A percentile compares a stretch with the other conserved stretches of the same genome.
Evolutionary conservation across 2,888 invertebrate species (phyloP).

Genomic region (Sericinus montela): DNA sequence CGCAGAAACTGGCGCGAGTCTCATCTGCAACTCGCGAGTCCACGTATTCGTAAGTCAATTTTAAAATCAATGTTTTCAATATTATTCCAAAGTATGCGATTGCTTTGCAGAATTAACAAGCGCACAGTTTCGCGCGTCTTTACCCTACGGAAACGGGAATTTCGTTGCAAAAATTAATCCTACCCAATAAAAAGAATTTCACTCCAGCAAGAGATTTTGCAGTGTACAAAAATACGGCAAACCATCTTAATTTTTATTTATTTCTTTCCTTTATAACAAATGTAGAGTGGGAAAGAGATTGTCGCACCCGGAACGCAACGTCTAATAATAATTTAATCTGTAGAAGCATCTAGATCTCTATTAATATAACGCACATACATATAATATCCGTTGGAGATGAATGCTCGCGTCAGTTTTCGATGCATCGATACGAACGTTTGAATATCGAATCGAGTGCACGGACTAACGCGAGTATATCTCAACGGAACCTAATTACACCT

Average conservation of each 20-base stretch:
- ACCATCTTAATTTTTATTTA: constrained; percentile 43
- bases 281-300: constrained; percentile 43
- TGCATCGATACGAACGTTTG: not conserved
- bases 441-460: not conserved
- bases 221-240: constrained; percentile 67
- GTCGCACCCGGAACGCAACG: constrained; percentile 51
- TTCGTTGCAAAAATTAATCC: constrained; percentile 6
- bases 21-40: not conserved
- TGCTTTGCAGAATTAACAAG: constrained; percentile 12
- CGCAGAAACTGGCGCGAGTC: not conserved
- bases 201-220: constrained; percentile 25
- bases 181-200: constrained; percentile 22
- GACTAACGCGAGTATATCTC: not conserved
- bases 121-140: constrained; percentile 7
- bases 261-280: constrained; percentile 29
- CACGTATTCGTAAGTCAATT: not conserved
- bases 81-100: not conserved
- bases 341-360: constrained; percentile 69
- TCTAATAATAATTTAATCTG: constrained; percentile 50
- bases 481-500: constrained; percentile 50
- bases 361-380: constrained; percentile 62
- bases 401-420: constrained; percentile 19
- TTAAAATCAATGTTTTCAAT: not conserved
- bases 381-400: constrained; percentile 33
- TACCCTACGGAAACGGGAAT: constrained; percentile 16